Base-by-base conservation (phyloP, 1,140 invertebrate genomes). In the Penaeus vannamei region DNA sequence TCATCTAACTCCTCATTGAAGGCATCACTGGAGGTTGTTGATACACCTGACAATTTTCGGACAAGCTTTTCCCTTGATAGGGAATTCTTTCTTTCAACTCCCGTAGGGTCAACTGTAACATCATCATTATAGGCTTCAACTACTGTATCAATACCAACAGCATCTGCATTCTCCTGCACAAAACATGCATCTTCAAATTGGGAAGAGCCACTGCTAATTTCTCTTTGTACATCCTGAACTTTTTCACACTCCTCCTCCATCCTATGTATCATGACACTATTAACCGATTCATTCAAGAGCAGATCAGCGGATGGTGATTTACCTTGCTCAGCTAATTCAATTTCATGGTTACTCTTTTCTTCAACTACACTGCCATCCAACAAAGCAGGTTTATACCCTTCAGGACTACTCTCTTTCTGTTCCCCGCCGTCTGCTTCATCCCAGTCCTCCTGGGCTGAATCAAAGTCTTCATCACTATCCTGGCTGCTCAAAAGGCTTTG, bases 381-480 rank as follows among this genome's bases (percentile, higher is more conserved):
- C n/a, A 36, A 29, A 29, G 2, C 26, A 32, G 72, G 32, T 32
- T 76, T 76, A 20, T 32, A 17, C 53, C 17, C 53, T 1, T 53
- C 53, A 53, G 53, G 17, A 53, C 12, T 53, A 76, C 5, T 20
- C 42, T 36, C 36, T n/a, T 76, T 29, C 42, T 7, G 22, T 20
- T 76, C 59, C 2, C 36, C 32, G 7, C 26, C 14, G 23, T 84
- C 72, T 8, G 84, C 83, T 22, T 89, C 87, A 62, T 89, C 87
- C 87, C 87, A 89, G 36, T 89, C 87, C 36, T 89, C 87, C 72
- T 89, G 80, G 14, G 87, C 87, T n/a, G 87, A 89, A 69, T 89
- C 87, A 80, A 89, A 89, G 72, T 89, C 87, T 46, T 89, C 87
- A 60, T 89, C 87, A 79, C 87, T 89, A 29, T 89, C 87, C 59